Conservation (phyloP, 2,113 vertebrate genomes). For the Danio rerio region DNA sequence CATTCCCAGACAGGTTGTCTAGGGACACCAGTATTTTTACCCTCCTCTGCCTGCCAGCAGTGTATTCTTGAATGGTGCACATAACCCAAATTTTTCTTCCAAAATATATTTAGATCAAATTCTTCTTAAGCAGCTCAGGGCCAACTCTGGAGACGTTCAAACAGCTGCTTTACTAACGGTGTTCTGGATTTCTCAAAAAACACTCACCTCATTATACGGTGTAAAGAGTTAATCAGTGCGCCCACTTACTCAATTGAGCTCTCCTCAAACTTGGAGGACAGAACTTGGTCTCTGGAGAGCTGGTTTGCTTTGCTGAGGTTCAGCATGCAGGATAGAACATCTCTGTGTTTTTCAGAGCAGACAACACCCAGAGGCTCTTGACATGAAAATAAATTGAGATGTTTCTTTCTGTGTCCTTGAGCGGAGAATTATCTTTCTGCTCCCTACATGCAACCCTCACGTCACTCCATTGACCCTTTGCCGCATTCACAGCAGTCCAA, state of each 20-base stretch:
- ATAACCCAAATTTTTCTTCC: constrained; percentile 28
- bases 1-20: constrained; percentile 3
- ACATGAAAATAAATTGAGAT: constrained; percentile 45
- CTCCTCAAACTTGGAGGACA: constrained; percentile 5
- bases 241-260: constrained; percentile 10
- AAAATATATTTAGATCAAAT: constrained; percentile 25
- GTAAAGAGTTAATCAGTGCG: constrained; percentile 32
- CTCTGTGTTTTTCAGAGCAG: constrained; percentile 52
- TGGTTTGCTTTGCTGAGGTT: constrained; percentile 45
- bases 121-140: constrained; percentile 20
- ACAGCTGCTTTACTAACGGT: constrained; percentile 23
- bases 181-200: constrained; percentile 29
- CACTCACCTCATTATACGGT: neutral
- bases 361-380: constrained; percentile 21
- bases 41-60: constrained; percentile 4
- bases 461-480: neutral
- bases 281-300: neutral
- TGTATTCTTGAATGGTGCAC: constrained; percentile 2
- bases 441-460: neutral
- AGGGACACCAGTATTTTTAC: constrained; percentile 4
- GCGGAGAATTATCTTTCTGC: neutral
- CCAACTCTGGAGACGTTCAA: constrained; percentile 10
- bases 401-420: constrained; percentile 38
- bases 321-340: constrained; percentile 51
- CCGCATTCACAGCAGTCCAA: neutral